phyloP scores from a whole-genome alignment of 2,113 vertebrate genomes.

The Amblyopsis rosae region DNA sequence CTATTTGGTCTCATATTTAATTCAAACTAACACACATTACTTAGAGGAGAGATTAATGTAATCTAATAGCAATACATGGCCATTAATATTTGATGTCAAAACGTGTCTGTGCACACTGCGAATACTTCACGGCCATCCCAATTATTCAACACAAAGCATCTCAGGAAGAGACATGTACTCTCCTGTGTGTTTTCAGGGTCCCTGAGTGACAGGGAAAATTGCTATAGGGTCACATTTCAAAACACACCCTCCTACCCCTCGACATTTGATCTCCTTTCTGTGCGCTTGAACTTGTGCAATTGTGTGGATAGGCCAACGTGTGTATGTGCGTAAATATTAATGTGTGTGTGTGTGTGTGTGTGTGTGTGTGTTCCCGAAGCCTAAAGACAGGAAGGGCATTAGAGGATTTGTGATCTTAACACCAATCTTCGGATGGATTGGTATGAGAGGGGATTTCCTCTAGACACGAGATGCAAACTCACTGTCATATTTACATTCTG shows the following conservation, averaged over 20 bases:
- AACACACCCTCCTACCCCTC: conserved; percentile 35
- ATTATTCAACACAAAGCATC: conserved; percentile 23
- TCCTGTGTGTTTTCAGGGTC: conserved; percentile 35
- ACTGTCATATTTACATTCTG: conserved; percentile 9
- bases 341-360: conserved; percentile 20
- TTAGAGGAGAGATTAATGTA: conserved; percentile 9
- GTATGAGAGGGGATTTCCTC: conserved; percentile 23
- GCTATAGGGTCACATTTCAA: conserved; percentile 58
- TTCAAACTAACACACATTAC: conserved; percentile 16
- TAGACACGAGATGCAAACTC: conserved; percentile 3
- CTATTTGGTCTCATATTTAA: too few species aligned
- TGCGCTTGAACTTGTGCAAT: conserved; percentile 17
- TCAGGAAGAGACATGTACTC: conserved; percentile 45
- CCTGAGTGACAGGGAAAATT: conserved; percentile 56
- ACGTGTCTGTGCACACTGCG: conserved; percentile 37
- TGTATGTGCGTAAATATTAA: conserved; percentile 26
- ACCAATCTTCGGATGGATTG: conserved; percentile 21
- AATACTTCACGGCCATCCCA: conserved; percentile 11
- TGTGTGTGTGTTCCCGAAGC: conserved; percentile 29
- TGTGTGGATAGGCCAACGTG: conserved; percentile 5
- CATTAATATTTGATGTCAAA: conserved; percentile 24
- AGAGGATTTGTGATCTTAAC: conserved; percentile 33
- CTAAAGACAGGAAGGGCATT: conserved; percentile 41
- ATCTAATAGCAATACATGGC: conserved; percentile 40
- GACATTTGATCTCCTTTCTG: conserved; percentile 59